phyloP scores from a whole-genome alignment of 1,140 invertebrate genomes.

The Condylostylus longicornis region DNA sequence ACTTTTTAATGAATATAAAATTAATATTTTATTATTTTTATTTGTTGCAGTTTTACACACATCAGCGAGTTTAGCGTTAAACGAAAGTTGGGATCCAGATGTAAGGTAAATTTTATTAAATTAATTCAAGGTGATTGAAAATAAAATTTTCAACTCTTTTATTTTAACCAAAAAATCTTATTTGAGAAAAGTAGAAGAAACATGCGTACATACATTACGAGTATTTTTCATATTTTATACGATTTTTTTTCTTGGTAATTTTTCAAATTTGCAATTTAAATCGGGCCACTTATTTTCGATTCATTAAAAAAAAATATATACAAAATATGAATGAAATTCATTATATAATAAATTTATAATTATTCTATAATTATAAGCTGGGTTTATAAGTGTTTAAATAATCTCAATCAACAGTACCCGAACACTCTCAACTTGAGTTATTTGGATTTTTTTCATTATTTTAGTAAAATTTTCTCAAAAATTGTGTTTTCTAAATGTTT shows the following conservation, averaged over 20 bases:
- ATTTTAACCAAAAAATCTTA: too few relatives aligned
- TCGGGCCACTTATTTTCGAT: slow-evolving; percentile 10
- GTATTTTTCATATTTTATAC: too few relatives aligned
- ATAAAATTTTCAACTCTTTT: neutral
- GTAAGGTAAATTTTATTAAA: slow-evolving; percentile 45
- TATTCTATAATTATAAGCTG: too few relatives aligned
- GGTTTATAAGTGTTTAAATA: too few relatives aligned
- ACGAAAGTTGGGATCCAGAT: slow-evolving; percentile 96
- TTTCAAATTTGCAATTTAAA: too few relatives aligned
- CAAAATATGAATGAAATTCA: slow-evolving; percentile 3
- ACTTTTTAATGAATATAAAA: neutral
- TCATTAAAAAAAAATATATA: neutral
- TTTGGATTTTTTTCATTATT: slow-evolving; percentile 2
- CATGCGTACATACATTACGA: too few relatives aligned
- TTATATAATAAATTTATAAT: too few relatives aligned
- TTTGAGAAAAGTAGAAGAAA: too few relatives aligned
- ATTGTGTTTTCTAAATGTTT: too few relatives aligned
- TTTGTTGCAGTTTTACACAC: slow-evolving; percentile 82
- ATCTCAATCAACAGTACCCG: too few relatives aligned
- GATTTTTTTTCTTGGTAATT: too few relatives aligned
- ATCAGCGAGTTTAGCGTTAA: slow-evolving; percentile 88
- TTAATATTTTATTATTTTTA: neutral
- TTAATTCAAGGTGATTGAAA: neutral
- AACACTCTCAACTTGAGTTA: too few relatives aligned
- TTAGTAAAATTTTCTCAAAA: neutral